Conservation (phyloP, 2,113 vertebrate species). For the Chrysemys picta region DNA sequence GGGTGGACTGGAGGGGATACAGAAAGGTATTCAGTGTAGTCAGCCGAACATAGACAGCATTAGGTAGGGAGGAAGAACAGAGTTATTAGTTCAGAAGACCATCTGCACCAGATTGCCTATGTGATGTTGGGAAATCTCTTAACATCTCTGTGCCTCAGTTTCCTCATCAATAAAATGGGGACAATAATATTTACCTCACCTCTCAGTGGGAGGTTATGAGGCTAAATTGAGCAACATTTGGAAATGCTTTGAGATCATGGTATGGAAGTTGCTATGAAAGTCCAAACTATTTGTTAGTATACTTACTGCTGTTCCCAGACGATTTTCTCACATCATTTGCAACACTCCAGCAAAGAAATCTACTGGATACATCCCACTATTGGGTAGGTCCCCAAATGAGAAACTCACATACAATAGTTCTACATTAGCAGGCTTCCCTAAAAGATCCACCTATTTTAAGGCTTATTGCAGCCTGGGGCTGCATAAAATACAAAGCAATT, state of each 20-base stretch:
- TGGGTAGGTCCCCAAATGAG: not conserved
- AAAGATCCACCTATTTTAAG: not conserved
- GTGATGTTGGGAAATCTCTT: not conserved
- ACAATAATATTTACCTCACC: not conserved
- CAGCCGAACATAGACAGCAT: not conserved
- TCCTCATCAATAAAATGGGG: not conserved
- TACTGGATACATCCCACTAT: not conserved
- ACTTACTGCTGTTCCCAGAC: constrained; percentile 22
- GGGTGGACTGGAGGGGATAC: not conserved
- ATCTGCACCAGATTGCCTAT: accelerated
- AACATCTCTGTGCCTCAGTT: constrained; percentile 7
- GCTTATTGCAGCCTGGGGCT: constrained; percentile 5
- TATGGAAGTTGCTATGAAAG: not conserved
- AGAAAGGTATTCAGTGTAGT: not conserved
- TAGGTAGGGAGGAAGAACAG: not conserved
- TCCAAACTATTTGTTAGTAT: constrained; percentile 27
- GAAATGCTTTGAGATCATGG: constrained; percentile 34
- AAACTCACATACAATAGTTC: constrained; percentile 23
- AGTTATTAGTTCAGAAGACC: not conserved
- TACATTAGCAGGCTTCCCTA: constrained; percentile 24
- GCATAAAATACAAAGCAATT: constrained; percentile 12
- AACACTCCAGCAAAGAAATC: not conserved
- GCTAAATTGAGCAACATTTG: constrained; percentile 34
- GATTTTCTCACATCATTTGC: constrained; percentile 17
- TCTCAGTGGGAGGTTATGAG: not conserved